Evolutionary conservation across 1,140 invertebrate species (phyloP).

Genomic region (Drosophila nannoptera): DNA sequence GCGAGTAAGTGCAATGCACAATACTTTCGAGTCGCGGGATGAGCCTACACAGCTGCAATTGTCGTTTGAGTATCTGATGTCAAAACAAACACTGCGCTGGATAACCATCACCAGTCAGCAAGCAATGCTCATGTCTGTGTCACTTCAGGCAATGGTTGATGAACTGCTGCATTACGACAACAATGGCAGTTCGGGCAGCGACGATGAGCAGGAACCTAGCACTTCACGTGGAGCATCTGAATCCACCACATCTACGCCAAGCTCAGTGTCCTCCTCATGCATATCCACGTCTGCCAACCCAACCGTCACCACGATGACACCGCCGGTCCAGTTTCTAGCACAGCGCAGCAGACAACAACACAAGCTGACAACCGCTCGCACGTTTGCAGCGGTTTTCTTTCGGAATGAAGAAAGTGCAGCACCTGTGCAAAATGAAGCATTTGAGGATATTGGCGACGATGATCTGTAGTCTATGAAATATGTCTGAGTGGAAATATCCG

Average conservation of each 20-base stretch:
- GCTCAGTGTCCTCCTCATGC: slow-evolving; percentile 56
- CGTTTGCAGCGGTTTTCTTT: slow-evolving; percentile 81
- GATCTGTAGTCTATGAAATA: slow-evolving; percentile 81
- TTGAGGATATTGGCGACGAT: slow-evolving; percentile 94
- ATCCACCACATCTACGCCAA: slow-evolving; percentile 55
- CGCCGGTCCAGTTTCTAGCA: slow-evolving; percentile 77
- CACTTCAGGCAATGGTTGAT: slow-evolving; percentile 96
- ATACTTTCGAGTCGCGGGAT: slow-evolving; percentile 80
- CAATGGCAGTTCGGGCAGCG: slow-evolving; percentile 42
- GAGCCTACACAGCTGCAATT: slow-evolving; percentile 81
- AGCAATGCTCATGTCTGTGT: slow-evolving; percentile 96
- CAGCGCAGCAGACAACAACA: slow-evolving; percentile 75
- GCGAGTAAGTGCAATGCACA: slow-evolving; percentile 93
- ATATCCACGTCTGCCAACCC: slow-evolving; percentile 74
- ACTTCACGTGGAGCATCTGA: slow-evolving; percentile 48
- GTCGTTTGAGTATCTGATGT: slow-evolving; percentile 96
- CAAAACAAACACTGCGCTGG: slow-evolving; percentile 95
- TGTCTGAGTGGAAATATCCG: not conserved
- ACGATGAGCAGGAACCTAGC: slow-evolving; percentile 60
- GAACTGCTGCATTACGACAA: slow-evolving; percentile 91
- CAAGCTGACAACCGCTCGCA: slow-evolving; percentile 78
- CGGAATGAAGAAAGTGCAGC: slow-evolving; percentile 80
- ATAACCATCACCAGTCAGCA: slow-evolving; percentile 93
- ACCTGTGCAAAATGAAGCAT: slow-evolving; percentile 88
- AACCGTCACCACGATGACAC: slow-evolving; percentile 55